Base-by-base conservation (phyloP, 2,888 invertebrate species). In the Embidobia sp. region DNA sequence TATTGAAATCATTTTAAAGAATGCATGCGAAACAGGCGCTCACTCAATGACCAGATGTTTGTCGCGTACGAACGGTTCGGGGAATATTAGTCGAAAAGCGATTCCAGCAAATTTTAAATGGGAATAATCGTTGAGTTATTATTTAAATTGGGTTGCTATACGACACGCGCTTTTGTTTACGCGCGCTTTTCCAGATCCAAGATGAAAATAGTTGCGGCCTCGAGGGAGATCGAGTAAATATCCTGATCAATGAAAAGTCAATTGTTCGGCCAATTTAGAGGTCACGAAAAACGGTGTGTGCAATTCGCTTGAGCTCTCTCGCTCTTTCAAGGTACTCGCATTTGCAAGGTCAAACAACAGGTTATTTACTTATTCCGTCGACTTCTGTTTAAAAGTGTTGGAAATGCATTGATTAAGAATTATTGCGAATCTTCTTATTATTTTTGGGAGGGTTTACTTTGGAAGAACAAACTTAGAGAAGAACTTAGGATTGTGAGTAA, bases 31-130 rank as follows among this genome's bases (percentile, higher is more conserved):
- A 70, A 63, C 63, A 72, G 55, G 72, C 61, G 63, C 63, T 63
- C 63, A 72, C 48, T 59, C 16, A 7, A 57, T 40, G 53, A 35
- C 55, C 63, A 70, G 53, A 51, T 70, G 70, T 70, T 61, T 61
- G 51, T 70, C 70, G 11, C 33, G 27, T 46, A 35, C 33, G 29
- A 48, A 22, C 48, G 26, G 46, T 63, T 72, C 72, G 57, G 5
- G 55, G 73, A 73, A 73, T 16, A 64, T 64, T 64, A 40, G 73
- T 51, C 64, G 49, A 49, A 49, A 53, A 44, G 53, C 61, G 35
- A 26, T 72, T 63, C 70, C 70, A 72, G 70, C 61, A 46, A 63
- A 53, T 61, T 72, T 51, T 72, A 35, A 72, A 53, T 63, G 53
- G 35, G 63, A 72, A 72, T 72, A 70, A 70, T 70, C 70, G 15